A percentile compares a stretch with the other conserved stretches of the same genome.
These are phyloP conservation scores for Alaudala cheleensis DNA, from an alignment of 2,113 vertebrate species.

Conservation along the genomic window DNA sequence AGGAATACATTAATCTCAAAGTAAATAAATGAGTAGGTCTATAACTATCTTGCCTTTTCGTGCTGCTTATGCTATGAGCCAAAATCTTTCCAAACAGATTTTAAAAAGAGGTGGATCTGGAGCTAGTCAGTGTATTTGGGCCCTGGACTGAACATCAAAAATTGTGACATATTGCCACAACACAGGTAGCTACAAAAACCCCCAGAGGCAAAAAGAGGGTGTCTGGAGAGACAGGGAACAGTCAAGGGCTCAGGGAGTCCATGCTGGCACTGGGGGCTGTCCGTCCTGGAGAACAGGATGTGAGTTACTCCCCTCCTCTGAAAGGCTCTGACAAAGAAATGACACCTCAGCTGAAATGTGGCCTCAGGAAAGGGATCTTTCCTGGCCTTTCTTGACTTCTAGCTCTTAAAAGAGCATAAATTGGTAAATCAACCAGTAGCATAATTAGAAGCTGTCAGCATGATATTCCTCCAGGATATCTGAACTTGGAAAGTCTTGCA, in stretches of 20 bases:
- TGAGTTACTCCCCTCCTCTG: rapidly evolving
- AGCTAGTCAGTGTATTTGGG: not conserved
- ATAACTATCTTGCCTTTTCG: not conserved
- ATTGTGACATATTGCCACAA: not conserved
- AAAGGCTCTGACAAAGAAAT: not conserved
- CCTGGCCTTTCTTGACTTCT: not conserved
- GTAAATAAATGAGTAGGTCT: not conserved
- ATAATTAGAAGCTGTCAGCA: not conserved
- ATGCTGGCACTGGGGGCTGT: rapidly evolving
- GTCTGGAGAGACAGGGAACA: not conserved
- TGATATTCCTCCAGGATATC: not conserved
- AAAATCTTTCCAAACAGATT: not conserved
- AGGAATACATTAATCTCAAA: not conserved
- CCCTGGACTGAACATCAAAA: not conserved
- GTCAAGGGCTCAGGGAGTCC: not conserved
- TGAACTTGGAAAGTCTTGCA: not conserved
- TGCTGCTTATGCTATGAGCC: not conserved
- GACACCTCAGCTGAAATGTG: not conserved
- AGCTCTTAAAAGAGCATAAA: not conserved
- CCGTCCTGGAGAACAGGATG: too few relatives aligned
- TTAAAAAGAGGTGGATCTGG: not conserved
- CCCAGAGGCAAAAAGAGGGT: not conserved
- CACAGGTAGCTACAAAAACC: not conserved
- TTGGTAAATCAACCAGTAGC: not conserved
- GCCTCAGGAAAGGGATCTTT: not conserved